Base-by-base conservation (phyloP, 2,888 invertebrate genomes). In the Ectemnius continuus region DNA sequence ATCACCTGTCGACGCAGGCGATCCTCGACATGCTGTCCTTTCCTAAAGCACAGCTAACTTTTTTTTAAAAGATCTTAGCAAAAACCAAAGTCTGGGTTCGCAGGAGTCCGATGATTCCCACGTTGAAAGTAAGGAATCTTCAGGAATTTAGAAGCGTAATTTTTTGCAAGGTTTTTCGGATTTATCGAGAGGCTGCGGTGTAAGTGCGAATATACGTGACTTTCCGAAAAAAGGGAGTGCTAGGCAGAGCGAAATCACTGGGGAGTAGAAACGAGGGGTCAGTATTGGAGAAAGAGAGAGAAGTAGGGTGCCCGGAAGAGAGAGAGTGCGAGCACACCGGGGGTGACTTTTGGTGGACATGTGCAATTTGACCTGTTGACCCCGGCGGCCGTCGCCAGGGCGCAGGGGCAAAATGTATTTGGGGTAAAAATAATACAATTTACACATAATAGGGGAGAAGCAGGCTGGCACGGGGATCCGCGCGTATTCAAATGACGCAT, bases 371-470 rank as follows among this genome's bases (percentile, higher is more conserved):
- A 91, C 90, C 90, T 89, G 90, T 88, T 89, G 88, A 90, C 90
- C 90, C 85, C 79, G 70, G 73, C 76, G 81, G 68, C 82, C 80
- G 75, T 76, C 69, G 79, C 36, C 75, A 75, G 67, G 78, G 72
- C 76, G 80, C 81, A 82, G 72, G 84, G 86, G 86, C 79, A 82
- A 87, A 85, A 88, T 88, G 88, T 85, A 90, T 91, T 90, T 90
- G 90, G 90, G 91, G 90, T 88, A 91, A 91, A 91, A 91, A 91
- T 91, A 91, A 91, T 91, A 90, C 90, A 90, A 91, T 91, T 91
- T 91, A 87, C 88, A 85, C 85, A 90, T 90, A 91, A 90, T 89
- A 86, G 88, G 87, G 87, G 83, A 84, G 84, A 75, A 70, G 65
- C 76, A 71, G 78, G 71, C 72, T 73, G 73, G 72, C 73, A 14